A percentile compares a stretch with the other conserved stretches of the same genome.
Evolutionary conservation across 2,797 vertebrate genomes (phyloP).

Genomic region (Parotocinclus haroldoi): DNA sequence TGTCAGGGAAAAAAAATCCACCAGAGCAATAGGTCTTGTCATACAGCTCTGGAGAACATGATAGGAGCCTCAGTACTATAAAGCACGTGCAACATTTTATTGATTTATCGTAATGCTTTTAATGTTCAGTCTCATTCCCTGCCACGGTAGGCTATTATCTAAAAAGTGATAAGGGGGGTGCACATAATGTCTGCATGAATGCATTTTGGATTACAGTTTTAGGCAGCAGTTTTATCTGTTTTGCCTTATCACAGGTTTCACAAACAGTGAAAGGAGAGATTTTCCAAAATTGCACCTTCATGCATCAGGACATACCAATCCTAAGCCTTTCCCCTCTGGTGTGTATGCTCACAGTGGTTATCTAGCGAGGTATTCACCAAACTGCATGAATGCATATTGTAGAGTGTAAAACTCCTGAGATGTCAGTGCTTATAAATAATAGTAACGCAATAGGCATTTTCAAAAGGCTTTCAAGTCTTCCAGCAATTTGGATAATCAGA

Average conservation of each 20-base stretch:
- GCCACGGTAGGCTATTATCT: conserved; percentile 26
- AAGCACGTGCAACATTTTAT: conserved; percentile 10
- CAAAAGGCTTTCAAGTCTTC: no score
- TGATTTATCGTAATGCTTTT: conserved; percentile 9
- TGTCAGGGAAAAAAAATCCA: conserved; percentile 10
- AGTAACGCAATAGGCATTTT: no score
- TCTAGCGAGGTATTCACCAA: conserved; percentile 14
- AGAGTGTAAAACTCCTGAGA: no score
- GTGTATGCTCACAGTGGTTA: conserved; percentile 11
- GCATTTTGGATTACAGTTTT: conserved; percentile 36
- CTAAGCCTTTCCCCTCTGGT: conserved; percentile 2
- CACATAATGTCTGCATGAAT: conserved; percentile 30
- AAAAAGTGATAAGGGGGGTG: conserved; percentile 26
- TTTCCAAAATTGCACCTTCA: conserved; percentile 31
- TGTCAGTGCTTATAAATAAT: no score
- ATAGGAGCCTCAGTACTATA: conserved; percentile 2
- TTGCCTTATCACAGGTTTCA: conserved; percentile 40
- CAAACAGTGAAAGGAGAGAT: conserved; percentile 29
- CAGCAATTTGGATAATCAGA: no score
- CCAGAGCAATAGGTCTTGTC: conserved; percentile 5
- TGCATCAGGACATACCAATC: conserved; percentile 28
- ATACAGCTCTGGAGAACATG: conserved; percentile 14
- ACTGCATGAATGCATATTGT: conserved; percentile 1
- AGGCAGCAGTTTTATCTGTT: conserved; percentile 27
- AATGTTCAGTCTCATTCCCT: conserved; percentile 22